Evolutionary conservation across 2,113 vertebrate species (phyloP).

Genomic region (Labrus mixtus): DNA sequence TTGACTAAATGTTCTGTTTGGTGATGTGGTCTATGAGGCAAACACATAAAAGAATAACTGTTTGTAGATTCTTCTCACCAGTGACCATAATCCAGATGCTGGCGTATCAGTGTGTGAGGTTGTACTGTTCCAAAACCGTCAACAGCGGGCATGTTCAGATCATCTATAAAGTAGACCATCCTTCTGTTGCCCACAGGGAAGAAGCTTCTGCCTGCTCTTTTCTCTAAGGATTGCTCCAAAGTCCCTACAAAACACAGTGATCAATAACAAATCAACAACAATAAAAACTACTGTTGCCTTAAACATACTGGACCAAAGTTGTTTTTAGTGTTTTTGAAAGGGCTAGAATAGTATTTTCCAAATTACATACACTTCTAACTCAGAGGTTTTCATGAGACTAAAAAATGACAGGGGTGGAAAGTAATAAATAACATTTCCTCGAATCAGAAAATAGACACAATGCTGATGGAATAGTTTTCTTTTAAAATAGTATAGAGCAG

Average conservation of each 20-base stretch:
- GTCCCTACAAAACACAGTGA: constrained; percentile 71
- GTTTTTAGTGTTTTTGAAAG: not conserved
- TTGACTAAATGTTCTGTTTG: not conserved
- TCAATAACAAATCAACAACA: not conserved
- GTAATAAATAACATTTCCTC: too few species aligned
- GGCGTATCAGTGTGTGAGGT: constrained; percentile 83
- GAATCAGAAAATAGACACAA: too few species aligned
- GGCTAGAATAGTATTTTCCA: not conserved
- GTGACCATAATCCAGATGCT: constrained; percentile 85
- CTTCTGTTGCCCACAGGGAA: constrained; percentile 84
- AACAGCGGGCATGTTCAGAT: constrained; percentile 87
- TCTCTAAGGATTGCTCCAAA: constrained; percentile 86
- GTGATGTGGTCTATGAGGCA: not conserved
- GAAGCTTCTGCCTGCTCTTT: constrained; percentile 84
- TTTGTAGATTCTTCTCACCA: constrained; percentile 75
- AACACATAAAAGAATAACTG: not conserved
- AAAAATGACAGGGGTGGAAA: too few species aligned
- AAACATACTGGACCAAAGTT: not conserved
- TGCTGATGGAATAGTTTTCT: too few species aligned
- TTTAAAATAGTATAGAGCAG: too few species aligned
- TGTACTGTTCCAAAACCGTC: constrained; percentile 83
- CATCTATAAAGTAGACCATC: constrained; percentile 85
- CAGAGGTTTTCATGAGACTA: not conserved
- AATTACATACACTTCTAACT: not conserved
- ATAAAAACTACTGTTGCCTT: not conserved